phyloP scores from a whole-genome alignment of 2,113 vertebrate species.

The Tragelaphus imberbis region DNA sequence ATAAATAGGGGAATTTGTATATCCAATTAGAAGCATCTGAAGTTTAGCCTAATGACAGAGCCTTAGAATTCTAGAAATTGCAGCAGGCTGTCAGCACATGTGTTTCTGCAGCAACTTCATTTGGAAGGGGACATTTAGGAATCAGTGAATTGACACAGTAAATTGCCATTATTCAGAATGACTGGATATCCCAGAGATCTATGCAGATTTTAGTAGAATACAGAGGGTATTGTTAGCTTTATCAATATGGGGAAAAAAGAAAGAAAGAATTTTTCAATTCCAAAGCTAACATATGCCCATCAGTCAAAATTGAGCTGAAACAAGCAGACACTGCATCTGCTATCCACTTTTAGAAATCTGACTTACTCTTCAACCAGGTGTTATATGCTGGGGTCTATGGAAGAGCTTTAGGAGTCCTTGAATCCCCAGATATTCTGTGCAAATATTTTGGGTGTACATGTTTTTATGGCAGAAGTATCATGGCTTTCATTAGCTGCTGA shows the following conservation, averaged over 20 bases:
- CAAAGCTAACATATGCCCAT: not conserved
- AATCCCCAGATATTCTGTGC: not conserved
- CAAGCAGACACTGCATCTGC: rapidly evolving
- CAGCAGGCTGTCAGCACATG: not conserved
- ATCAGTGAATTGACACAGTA: not conserved
- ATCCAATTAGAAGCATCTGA: not conserved
- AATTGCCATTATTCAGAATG: not conserved
- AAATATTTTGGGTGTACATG: not conserved
- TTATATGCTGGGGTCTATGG: no score
- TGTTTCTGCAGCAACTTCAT: not conserved
- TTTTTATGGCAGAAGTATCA: not conserved
- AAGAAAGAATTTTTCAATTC: not conserved
- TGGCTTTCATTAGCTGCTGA: not conserved
- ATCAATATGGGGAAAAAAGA: not conserved
- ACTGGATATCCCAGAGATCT: not conserved
- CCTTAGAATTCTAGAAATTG: not conserved
- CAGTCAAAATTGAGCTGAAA: not conserved
- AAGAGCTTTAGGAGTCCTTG: not conserved
- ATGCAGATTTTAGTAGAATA: not conserved
- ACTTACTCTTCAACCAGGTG: not conserved
- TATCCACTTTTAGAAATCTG: not conserved
- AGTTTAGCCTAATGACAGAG: not conserved
- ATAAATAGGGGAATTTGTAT: not conserved
- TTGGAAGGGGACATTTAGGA: not conserved
- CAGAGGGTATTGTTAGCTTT: not conserved